Conservation (phyloP, 2,797 vertebrate species). For the Astyanax mexicanus region DNA sequence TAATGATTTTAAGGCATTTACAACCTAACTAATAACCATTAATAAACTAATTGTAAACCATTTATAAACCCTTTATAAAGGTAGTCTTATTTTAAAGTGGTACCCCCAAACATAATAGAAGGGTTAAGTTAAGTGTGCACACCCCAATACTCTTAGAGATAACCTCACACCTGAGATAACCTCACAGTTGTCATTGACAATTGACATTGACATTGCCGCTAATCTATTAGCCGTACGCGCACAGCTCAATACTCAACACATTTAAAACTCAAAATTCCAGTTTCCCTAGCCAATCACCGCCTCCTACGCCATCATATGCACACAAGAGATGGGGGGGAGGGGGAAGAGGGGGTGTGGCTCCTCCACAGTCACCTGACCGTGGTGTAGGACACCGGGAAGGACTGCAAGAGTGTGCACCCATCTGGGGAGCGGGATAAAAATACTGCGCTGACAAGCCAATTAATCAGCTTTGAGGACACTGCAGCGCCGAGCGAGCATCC, state of each 20-base stretch:
- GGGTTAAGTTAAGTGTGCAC: too few relatives aligned
- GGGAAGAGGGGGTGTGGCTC: slow-evolving; percentile 6
- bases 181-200: neutral
- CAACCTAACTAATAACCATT: too few relatives aligned
- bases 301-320: neutral
- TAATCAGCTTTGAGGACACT: slow-evolving; percentile 67
- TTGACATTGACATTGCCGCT: neutral
- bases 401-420: slow-evolving; percentile 55
- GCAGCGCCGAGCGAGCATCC: slow-evolving; percentile 56
- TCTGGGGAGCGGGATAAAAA: slow-evolving; percentile 68
- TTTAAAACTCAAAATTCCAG: neutral
- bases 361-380: slow-evolving; percentile 49
- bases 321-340: too few relatives aligned
- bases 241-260: too few relatives aligned
- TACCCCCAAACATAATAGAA: too few relatives aligned
- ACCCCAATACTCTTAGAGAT: neutral
- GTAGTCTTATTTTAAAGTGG: too few relatives aligned
- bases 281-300: slow-evolving; percentile 40
- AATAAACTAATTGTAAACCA: too few relatives aligned
- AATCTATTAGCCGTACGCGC: too few relatives aligned
- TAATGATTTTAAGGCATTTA: too few relatives aligned
- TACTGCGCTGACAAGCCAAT: slow-evolving; percentile 68
- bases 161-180: neutral
- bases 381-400: slow-evolving; percentile 60
- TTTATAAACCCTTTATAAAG: too few relatives aligned